Evolutionary conservation across 2,797 vertebrate species (phyloP).

Genomic region (Anguilla pacifica): DNA sequence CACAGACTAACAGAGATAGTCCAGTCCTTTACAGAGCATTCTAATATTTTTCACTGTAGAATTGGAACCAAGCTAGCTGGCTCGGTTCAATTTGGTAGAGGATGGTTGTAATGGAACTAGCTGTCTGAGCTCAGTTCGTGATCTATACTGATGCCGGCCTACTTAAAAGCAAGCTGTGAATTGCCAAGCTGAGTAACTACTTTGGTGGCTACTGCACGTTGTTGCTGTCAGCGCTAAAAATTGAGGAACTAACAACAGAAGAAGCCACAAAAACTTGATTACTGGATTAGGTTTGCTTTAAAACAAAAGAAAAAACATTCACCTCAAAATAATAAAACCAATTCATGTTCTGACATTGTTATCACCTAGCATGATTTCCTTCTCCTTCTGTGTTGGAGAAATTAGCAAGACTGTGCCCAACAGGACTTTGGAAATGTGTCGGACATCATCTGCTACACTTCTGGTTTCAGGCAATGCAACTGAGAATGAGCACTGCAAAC

Average conservation of each 20-base stretch:
- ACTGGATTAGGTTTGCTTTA: background rate
- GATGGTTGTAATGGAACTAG: background rate
- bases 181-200: background rate
- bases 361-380: background rate
- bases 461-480: background rate
- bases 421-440: background rate
- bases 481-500: background rate
- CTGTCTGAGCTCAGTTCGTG: background rate
- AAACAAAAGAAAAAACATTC: background rate
- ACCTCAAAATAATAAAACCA: slow-evolving; percentile 1
- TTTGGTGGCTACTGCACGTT: background rate
- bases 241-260: background rate
- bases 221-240: background rate
- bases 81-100: background rate
- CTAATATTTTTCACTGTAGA: background rate
- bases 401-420: background rate
- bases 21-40: background rate
- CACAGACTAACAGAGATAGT: background rate
- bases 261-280: background rate
- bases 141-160: background rate
- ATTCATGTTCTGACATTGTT: background rate
- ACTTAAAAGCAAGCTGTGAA: background rate
- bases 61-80: background rate
- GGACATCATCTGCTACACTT: background rate
- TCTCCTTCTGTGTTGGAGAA: background rate